These are phyloP conservation scores for Ectropis grisescens DNA, from an alignment of 1,140 invertebrate species.

Conservation along the genomic window DNA sequence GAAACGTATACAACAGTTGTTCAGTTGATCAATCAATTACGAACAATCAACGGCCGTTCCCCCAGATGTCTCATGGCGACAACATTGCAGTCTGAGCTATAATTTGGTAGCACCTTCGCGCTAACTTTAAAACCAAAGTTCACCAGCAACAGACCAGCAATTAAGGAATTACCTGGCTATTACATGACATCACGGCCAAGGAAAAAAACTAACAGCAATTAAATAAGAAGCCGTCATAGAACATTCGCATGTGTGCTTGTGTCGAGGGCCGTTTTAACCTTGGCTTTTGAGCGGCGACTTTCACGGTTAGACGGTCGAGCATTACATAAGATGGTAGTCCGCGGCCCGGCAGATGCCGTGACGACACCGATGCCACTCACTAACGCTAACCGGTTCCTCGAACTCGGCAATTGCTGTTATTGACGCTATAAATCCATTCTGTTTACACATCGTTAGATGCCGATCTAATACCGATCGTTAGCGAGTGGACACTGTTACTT, in stretches of 20 bases:
- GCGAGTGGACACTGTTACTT: no score
- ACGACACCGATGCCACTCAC: slow-evolving; percentile 49
- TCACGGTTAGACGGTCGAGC: slow-evolving; percentile 61
- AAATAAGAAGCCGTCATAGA: slow-evolving; percentile 38
- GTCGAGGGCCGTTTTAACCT: slow-evolving; percentile 59
- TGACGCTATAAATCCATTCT: no score
- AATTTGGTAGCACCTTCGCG: no score
- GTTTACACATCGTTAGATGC: no score
- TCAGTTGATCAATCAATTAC: no score
- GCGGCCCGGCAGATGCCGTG: slow-evolving; percentile 38
- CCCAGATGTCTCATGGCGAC: no score
- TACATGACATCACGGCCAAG: slow-evolving; percentile 48
- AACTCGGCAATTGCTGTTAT: neutral
- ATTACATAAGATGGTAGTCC: slow-evolving; percentile 58
- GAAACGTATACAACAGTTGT: no score
- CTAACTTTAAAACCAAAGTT: no score
- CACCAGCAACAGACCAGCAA: slow-evolving; percentile 1
- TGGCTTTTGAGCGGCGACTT: slow-evolving; percentile 68
- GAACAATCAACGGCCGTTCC: no score
- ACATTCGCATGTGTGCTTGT: slow-evolving; percentile 50
- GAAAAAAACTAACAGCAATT: slow-evolving; percentile 39
- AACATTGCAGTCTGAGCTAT: no score
- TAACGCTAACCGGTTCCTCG: slow-evolving; percentile 34
- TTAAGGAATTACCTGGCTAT: slow-evolving; percentile 26
- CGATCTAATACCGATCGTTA: no score